Evolutionary conservation across 2,888 invertebrate species (phyloP), one percentile per base, ranked within the genome.

Genomic region (Carterocephalus palaemon): DNA sequence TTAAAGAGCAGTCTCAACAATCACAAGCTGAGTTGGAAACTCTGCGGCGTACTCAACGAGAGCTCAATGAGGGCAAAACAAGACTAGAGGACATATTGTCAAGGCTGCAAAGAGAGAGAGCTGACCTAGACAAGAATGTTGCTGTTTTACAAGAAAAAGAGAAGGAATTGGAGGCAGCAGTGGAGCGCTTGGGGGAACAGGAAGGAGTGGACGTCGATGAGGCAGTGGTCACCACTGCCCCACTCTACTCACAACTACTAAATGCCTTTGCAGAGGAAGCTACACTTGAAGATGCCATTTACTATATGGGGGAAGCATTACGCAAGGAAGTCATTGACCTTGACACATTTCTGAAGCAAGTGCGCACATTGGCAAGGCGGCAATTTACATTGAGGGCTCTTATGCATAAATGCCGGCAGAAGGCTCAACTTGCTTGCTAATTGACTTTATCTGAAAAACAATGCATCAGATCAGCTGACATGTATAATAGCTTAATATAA

Each of bases 221-320:
- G 72, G 98, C 98, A 45, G 97, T 99, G 20, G 95, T 95, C 10
- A 97, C 98, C 1, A 96, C 97, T 41, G 96, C 98, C 13, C 98
- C 99, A 0, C 85, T 99, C 32, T 98, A 98, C 70, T 95, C 95
- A 82, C 98, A 98, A 93, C 91, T 99, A 66, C 81, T 98, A 49
- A 96, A 95, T 80, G 93, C 97, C 28, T 98, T 96, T 87, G 97
- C 97, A 36, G 98, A 99, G 79, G 99, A 99, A 88, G 97, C 98
- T 51, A 98, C 99, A 8, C 91, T 96, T 39, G 99, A 99, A 88
- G 99, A 99, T 89, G 96, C 98, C 49, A 97, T 99, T 69, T 99
- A 99, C 76, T 98, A 97, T 73, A 92, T 99, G 82, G 98, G 98
- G 4, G 97, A 98, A 86, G 98, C 97, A 5, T 80, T 99, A 49